Conservation (phyloP, 2,797 vertebrate genomes). For the Gouania willdenowi region DNA sequence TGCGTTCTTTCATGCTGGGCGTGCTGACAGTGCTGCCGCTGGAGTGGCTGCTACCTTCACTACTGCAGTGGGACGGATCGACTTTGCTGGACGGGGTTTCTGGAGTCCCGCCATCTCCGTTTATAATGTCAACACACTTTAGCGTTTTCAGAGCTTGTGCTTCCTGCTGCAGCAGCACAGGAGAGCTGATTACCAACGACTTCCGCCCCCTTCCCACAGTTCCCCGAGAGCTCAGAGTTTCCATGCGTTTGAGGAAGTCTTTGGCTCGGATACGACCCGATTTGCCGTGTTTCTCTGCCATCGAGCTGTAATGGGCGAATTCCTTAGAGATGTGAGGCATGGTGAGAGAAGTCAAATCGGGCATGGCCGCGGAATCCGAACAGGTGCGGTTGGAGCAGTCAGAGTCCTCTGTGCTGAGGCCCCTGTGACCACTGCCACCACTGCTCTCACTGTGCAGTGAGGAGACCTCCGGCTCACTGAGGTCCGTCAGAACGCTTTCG, state of each 20-base stretch:
- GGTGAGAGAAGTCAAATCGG: slow-evolving; percentile 68
- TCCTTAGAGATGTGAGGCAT: slow-evolving; percentile 72
- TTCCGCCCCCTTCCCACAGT: slow-evolving; percentile 72
- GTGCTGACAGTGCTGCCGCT: slow-evolving; percentile 81
- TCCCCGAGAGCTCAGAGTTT: slow-evolving; percentile 81
- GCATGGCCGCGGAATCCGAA: slow-evolving; percentile 76
- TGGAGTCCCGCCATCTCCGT: slow-evolving; percentile 70
- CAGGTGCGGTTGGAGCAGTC: slow-evolving; percentile 73
- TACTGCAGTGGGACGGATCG: slow-evolving; percentile 64
- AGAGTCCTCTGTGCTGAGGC: slow-evolving; percentile 71
- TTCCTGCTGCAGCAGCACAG: slow-evolving; percentile 84
- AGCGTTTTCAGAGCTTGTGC: slow-evolving; percentile 77
- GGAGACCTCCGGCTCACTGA: slow-evolving; percentile 92
- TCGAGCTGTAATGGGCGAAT: slow-evolving; percentile 51
- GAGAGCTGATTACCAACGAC: slow-evolving; percentile 82
- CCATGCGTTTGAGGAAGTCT: slow-evolving; percentile 90
- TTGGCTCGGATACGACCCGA: slow-evolving; percentile 79
- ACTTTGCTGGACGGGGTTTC: slow-evolving; percentile 29
- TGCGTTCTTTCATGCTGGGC: slow-evolving; percentile 81
- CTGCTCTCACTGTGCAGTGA: slow-evolving; percentile 95
- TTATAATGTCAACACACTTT: slow-evolving; percentile 80
- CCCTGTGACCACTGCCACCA: slow-evolving; percentile 77
- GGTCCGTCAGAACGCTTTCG: slow-evolving; percentile 93
- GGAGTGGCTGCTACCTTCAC: slow-evolving; percentile 83
- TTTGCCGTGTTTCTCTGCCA: slow-evolving; percentile 79